A percentile compares a stretch with the other conserved stretches of the same genome.
Evolutionary conservation across 2,888 invertebrate species (phyloP).

Genomic region (Hirtodrosophila duncani): DNA sequence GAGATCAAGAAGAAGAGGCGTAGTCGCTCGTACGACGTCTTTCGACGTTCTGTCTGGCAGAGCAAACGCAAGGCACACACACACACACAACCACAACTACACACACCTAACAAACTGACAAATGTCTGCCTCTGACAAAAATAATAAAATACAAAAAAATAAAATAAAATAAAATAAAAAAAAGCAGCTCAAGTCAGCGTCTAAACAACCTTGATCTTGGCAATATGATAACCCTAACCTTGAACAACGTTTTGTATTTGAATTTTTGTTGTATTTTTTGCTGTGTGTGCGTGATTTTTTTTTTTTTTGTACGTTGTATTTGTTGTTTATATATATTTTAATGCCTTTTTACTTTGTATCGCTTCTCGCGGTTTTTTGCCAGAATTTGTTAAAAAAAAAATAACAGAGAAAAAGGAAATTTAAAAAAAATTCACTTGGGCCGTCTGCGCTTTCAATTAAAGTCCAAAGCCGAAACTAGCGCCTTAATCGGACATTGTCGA

Average conservation of each 20-base stretch:
- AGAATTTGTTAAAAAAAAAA: slow-evolving; percentile 38
- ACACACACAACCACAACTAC: slow-evolving; percentile 17
- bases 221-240: slow-evolving; percentile 76
- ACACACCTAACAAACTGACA: slow-evolving; percentile 44
- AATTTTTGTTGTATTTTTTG: slow-evolving; percentile 28
- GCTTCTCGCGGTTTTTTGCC: slow-evolving; percentile 38
- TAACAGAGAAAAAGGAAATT: slow-evolving; percentile 18
- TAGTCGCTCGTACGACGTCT: slow-evolving; percentile 30
- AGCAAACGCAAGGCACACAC: slow-evolving; percentile 18
- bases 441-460: slow-evolving; percentile 61
- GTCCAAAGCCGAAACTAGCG: neutral
- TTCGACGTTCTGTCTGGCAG: slow-evolving; percentile 64
- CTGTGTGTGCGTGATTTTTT: neutral
- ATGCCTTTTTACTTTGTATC: slow-evolving; percentile 48
- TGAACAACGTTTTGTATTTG: slow-evolving; percentile 67
- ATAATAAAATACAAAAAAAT: slow-evolving; percentile 3
- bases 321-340: slow-evolving; percentile 50
- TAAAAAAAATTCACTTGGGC: slow-evolving; percentile 24
- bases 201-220: slow-evolving; percentile 72
- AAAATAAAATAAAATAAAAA: slow-evolving; percentile 21
- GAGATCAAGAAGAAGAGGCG: slow-evolving; percentile 28
- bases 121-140: slow-evolving; percentile 40
- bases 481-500: slow-evolving; percentile 20
- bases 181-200: slow-evolving; percentile 43
- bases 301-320: slow-evolving; percentile 16